A percentile compares a stretch with the other conserved stretches of the same genome.
phyloP scores from a whole-genome alignment of 2,888 invertebrate genomes.

The Orchesella flavescens region DNA sequence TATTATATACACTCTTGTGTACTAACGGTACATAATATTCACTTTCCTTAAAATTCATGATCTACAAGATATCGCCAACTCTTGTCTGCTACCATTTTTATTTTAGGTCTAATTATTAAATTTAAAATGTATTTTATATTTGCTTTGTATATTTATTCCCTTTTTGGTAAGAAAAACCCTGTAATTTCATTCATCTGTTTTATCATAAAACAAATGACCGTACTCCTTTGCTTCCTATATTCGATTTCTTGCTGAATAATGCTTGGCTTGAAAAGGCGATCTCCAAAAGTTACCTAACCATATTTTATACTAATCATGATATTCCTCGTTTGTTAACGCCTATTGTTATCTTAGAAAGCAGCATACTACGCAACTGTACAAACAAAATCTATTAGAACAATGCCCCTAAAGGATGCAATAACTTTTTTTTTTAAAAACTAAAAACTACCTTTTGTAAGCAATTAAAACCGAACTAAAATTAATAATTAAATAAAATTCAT shows the following conservation, averaged over 20 bases:
- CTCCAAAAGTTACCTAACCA: not conserved
- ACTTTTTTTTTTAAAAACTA: no score
- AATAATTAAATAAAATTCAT: no score
- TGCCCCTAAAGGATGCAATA: no score
- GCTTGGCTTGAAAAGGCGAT: no score
- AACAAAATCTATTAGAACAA: not conserved
- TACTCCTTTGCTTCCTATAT: not conserved
- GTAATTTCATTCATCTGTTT: conserved; percentile 36
- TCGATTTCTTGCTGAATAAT: no score
- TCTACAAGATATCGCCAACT: not conserved
- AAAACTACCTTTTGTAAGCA: no score
- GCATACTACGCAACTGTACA: not conserved
- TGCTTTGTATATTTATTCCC: not conserved
- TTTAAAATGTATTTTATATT: conserved; percentile 10
- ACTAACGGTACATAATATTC: not conserved
- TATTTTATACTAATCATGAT: not conserved
- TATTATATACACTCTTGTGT: not conserved
- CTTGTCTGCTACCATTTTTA: no score
- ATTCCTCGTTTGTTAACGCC: not conserved
- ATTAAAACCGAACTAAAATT: no score
- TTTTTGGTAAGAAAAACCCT: conserved; percentile 66
- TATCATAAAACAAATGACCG: not conserved
- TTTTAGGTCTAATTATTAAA: not conserved
- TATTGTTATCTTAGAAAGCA: no score
- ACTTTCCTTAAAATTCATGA: not conserved